Percentiles rank a stretch among this genome's conserved stretches.
These are phyloP conservation scores for Drosophila ohnishii DNA, from an alignment of 1,140 invertebrate genomes.

Conservation along the genomic window DNA sequence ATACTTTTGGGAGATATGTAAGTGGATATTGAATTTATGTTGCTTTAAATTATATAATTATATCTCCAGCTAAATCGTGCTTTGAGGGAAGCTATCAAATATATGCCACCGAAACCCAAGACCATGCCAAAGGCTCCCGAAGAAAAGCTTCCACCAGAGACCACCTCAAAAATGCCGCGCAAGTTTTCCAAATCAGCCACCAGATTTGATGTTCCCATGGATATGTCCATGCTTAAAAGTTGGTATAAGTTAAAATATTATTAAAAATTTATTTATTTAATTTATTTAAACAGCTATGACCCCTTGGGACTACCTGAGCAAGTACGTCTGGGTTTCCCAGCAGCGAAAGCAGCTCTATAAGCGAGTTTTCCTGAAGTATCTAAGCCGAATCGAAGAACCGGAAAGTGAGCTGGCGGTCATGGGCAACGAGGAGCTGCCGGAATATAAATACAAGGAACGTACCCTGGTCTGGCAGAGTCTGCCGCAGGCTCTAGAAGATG, in stretches of 20 bases:
- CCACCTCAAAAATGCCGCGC: conserved; percentile 84
- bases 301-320: conserved; percentile 85
- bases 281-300: conserved; percentile 81
- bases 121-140: conserved; percentile 43
- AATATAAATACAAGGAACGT: conserved; percentile 73
- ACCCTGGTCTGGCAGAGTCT: conserved; percentile 63
- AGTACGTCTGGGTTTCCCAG: conserved; percentile 85
- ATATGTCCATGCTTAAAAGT: conserved; percentile 85
- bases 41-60: not conserved
- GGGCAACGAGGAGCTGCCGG: conserved; percentile 53
- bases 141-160: conserved; percentile 42
- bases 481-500: conserved; percentile 72
- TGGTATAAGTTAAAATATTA: conserved; percentile 12
- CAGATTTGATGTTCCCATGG: conserved; percentile 86
- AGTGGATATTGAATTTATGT: not conserved
- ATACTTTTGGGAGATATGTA: conserved; percentile 81
- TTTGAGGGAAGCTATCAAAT: conserved; percentile 74
- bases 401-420: conserved; percentile 46
- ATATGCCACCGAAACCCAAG: conserved; percentile 63
- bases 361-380: conserved; percentile 72
- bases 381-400: conserved; percentile 62
- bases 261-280: too few relatives aligned
- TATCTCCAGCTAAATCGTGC: conserved; percentile 67
- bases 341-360: conserved; percentile 85
- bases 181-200: conserved; percentile 86